Percentiles rank a stretch among this genome's conserved stretches.
phyloP scores from a whole-genome alignment of 2,888 invertebrate genomes.

The Neoscelio sp. region DNA sequence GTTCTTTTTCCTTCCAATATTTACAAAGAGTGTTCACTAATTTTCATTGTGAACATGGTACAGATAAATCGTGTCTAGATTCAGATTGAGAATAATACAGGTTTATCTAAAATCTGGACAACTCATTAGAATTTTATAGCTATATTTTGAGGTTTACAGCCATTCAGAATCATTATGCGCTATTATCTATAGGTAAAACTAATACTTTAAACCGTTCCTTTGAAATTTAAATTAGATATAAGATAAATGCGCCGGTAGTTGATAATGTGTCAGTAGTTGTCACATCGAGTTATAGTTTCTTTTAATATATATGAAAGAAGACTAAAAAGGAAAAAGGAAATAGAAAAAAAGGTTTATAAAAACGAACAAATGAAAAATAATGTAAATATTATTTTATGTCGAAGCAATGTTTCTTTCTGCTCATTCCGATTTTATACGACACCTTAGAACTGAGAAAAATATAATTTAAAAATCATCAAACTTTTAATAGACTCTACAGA shows the following conservation, averaged over 20 bases:
- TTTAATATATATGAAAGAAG: too few relatives aligned
- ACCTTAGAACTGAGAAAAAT: too few relatives aligned
- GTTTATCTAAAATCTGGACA: constrained; percentile 7
- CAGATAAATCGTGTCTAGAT: not conserved
- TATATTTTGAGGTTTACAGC: not conserved
- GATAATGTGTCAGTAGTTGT: constrained; percentile 24
- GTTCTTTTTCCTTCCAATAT: not conserved
- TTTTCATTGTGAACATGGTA: not conserved
- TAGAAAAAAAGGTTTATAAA: too few relatives aligned
- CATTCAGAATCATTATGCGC: not conserved
- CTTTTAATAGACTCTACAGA: too few relatives aligned
- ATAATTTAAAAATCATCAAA: too few relatives aligned
- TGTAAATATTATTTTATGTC: not conserved
- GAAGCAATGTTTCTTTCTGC: too few relatives aligned
- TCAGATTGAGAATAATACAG: not conserved
- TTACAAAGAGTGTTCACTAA: constrained; percentile 17
- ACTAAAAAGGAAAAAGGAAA: too few relatives aligned
- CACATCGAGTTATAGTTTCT: constrained; percentile 10
- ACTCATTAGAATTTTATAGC: constrained; percentile 5
- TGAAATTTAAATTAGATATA: constrained; percentile 30
- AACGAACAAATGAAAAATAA: not conserved
- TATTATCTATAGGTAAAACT: not conserved
- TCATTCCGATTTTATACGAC: too few relatives aligned
- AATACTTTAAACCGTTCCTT: constrained; percentile 24
- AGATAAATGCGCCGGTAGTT: constrained; percentile 24